phyloP scores from a whole-genome alignment of 2,113 vertebrate species.

The Ellobius talpinus region DNA sequence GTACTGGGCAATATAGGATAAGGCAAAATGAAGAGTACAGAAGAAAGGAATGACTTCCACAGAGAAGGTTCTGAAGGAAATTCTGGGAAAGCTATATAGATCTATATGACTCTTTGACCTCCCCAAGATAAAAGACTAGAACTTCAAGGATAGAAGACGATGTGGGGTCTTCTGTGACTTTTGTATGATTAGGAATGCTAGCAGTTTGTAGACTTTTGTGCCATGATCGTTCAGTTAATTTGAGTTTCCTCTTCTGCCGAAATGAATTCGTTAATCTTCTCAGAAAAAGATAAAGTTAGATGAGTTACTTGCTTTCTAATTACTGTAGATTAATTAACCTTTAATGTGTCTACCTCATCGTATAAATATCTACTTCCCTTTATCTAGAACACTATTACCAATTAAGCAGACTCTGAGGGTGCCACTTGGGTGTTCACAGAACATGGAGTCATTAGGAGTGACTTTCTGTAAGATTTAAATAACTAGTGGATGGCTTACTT shows the following conservation, averaged over 20 bases:
- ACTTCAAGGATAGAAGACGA: background rate
- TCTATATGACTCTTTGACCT: background rate
- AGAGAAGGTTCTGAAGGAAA: background rate
- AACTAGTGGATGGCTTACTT: background rate
- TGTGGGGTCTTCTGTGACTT: background rate
- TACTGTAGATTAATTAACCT: background rate
- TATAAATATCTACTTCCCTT: background rate
- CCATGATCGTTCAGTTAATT: background rate
- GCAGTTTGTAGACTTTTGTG: background rate
- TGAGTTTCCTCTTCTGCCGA: background rate
- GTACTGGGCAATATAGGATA: background rate
- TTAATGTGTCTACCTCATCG: background rate
- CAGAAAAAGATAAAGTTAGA: background rate
- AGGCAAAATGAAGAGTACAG: background rate
- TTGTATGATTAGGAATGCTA: background rate
- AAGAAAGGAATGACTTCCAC: background rate
- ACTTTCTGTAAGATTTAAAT: background rate
- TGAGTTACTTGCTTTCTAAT: background rate
- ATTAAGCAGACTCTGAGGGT: accelerated
- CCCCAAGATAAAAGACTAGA: background rate
- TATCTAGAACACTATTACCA: background rate
- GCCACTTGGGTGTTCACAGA: background rate
- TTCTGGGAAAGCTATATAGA: background rate
- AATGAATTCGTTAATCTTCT: background rate
- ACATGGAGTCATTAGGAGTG: no score